phyloP scores from a whole-genome alignment of 2,113 vertebrate genomes.

The Rhinoderma darwinii region DNA sequence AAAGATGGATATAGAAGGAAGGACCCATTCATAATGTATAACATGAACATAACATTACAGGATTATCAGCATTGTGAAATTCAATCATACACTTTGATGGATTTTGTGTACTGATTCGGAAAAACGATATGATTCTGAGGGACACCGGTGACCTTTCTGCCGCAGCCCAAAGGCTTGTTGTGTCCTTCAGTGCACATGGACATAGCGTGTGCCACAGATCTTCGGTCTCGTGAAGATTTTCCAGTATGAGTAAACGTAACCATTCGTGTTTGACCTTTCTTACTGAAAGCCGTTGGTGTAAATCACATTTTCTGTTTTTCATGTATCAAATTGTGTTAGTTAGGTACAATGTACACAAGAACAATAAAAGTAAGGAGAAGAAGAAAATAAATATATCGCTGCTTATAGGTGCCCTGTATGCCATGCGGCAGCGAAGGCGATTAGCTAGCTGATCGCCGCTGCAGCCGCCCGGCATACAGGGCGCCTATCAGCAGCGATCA shows the following conservation, averaged over 20 bases:
- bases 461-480: too few relatives aligned
- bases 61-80: conserved; percentile 22
- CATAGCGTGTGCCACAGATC: not conserved
- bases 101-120: conserved; percentile 27
- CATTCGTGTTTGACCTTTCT: not conserved
- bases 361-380: not conserved
- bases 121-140: conserved; percentile 17
- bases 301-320: not conserved
- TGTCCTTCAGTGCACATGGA: not conserved
- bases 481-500: too few relatives aligned
- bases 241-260: not conserved
- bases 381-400: not conserved
- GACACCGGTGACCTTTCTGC: conserved; percentile 29
- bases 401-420: too few relatives aligned
- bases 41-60: not conserved
- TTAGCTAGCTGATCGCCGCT: too few relatives aligned
- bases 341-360: not conserved
- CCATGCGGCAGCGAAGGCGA: too few relatives aligned
- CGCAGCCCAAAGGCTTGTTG: not conserved
- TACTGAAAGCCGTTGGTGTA: not conserved
- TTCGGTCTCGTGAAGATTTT: not conserved
- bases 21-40: not conserved
- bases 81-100: conserved; percentile 32
- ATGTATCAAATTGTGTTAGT: not conserved
- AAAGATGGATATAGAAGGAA: not conserved